Conservation (phyloP, 2,888 invertebrate species). For the Gymnocheta viridis region DNA sequence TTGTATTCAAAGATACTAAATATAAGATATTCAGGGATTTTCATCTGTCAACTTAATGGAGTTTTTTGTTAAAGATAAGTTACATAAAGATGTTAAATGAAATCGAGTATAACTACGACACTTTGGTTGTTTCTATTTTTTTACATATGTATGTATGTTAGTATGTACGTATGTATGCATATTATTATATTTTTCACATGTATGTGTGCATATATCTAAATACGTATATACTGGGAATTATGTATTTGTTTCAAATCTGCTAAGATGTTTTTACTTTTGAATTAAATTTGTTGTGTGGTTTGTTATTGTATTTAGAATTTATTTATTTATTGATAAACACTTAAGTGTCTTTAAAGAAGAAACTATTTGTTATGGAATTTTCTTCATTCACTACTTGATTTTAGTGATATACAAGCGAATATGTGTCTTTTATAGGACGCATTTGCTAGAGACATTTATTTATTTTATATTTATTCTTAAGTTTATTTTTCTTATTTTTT, state of each 20-base stretch:
- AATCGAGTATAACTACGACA: conserved; percentile 20
- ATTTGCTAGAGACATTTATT: conserved; percentile 36
- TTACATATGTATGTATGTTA: neutral
- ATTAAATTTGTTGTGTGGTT: conserved; percentile 26
- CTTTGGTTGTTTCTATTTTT: neutral
- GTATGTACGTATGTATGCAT: neutral
- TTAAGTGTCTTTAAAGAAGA: neutral
- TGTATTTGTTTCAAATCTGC: conserved; percentile 13
- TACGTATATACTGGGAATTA: conserved; percentile 1
- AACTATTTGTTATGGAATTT: conserved; percentile 26
- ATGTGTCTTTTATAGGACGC: conserved; percentile 13
- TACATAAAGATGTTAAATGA: conserved; percentile 49
- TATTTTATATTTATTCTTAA: conserved; percentile 15
- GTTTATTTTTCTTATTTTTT: neutral
- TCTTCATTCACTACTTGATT: conserved; percentile 33
- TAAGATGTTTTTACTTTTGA: conserved; percentile 31
- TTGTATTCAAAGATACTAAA: neutral
- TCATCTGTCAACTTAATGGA: conserved; percentile 18
- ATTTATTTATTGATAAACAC: conserved; percentile 49
- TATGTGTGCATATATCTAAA: neutral
- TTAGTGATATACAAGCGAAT: conserved; percentile 1
- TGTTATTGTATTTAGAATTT: conserved; percentile 4
- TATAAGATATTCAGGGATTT: conserved; percentile 6
- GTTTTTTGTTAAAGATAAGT: conserved; percentile 25
- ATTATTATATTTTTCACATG: neutral